Conservation (phyloP, 2,113 vertebrate species). For the Cyrtonyx montezumae region DNA sequence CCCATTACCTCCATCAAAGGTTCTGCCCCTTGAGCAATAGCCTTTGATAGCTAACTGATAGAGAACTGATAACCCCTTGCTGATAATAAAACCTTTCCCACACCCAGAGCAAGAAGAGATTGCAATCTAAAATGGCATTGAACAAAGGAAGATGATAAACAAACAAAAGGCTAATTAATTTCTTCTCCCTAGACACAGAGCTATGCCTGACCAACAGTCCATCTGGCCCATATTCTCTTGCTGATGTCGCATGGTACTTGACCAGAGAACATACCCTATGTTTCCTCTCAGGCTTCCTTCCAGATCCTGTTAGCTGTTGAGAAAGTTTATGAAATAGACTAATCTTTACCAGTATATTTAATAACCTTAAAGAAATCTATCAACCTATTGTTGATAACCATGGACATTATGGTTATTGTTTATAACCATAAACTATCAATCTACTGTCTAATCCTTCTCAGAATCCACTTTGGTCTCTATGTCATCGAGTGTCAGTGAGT, state of each 20-base stretch:
- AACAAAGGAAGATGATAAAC: neutral
- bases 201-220: neutral
- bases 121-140: neutral
- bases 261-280: neutral
- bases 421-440: too few relatives aligned
- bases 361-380: neutral
- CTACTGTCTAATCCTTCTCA: neutral
- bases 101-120: neutral
- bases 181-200: neutral
- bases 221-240: neutral
- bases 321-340: neutral
- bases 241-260: neutral
- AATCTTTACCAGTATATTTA: neutral
- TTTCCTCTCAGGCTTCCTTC: neutral
- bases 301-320: neutral
- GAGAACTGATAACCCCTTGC: constrained; percentile 5
- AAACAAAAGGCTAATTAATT: constrained; percentile 6
- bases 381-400: neutral
- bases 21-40: neutral
- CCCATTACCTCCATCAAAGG: neutral
- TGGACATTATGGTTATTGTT: too few relatives aligned
- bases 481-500: neutral
- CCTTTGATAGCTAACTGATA: constrained; percentile 13
- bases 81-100: constrained; percentile 18
- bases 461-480: neutral